Base-by-base conservation (phyloP, 2,888 invertebrate genomes). In the Ischnus inquisitorius region DNA sequence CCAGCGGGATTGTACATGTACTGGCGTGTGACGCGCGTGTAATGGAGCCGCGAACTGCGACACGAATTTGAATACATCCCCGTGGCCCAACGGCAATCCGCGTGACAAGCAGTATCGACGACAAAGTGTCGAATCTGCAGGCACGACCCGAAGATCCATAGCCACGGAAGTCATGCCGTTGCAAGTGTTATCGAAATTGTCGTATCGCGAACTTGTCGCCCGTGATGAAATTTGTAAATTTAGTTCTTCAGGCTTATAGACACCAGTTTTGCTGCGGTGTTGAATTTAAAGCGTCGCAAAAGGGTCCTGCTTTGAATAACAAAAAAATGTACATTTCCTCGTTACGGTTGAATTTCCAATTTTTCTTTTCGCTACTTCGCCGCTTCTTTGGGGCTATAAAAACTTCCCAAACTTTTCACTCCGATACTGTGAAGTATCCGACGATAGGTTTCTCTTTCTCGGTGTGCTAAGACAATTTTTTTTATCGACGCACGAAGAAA, bases 1-100 rank as follows among this genome's bases (percentile, higher is more conserved):
- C 22, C 10, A 1, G 22, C 19, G 10, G 22, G 8, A 19, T 14
- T n/a, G 25, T 28, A 4, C 25, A 25, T 28, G 57, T 28, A 57
- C 12, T 3, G 28, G 57, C 25, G 25, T 57, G 57, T 57, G 57
- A 57, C 25, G 22, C 22, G 28, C 6, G 25, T 57, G 57, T 57
- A 57, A 57, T 57, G 1, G 22, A 57, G 46, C 64, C 64, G 19
- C 62, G 39, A 72, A 62, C 22, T 34, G 62, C 46, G 28, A 46
- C 48, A 48, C 48, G 48, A 75, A 75, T 75, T 75, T 64, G 34
- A 19, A 48, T 64, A 25, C 57, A 28, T 6, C 25, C 22, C 10
- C 25, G 19, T 28, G 57, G 28, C 25, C 5, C 5, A 25, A 16
- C 8, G 10, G 8, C 6, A 5, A 19, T 54, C 19, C 19, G 2